These are phyloP conservation scores for Chymomyza caudatula DNA, from an alignment of 2,888 invertebrate species.

Conservation along the genomic window DNA sequence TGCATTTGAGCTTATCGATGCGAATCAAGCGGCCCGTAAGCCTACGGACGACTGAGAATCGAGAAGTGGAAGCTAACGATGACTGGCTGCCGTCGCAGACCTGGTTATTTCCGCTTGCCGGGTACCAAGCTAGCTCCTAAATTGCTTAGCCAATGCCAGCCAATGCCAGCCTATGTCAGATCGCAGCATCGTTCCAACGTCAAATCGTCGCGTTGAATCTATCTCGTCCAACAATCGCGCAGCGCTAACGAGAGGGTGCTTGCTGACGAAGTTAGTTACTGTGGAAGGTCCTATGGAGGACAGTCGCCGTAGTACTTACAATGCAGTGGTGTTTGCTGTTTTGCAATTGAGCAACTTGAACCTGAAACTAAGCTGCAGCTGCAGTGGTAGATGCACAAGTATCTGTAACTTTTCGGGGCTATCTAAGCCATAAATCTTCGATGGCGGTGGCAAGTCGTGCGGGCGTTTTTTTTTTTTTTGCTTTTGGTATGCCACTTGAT, in stretches of 20 bases:
- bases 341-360: conserved; percentile 15
- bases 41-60: conserved; percentile 57
- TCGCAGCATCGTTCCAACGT: conserved; percentile 51
- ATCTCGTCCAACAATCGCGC: conserved; percentile 64
- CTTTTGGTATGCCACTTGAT: conserved; percentile 23
- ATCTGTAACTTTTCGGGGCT: conserved; percentile 76
- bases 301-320: neutral
- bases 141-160: conserved; percentile 4
- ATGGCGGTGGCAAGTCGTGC: conserved; percentile 73
- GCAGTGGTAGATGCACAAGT: conserved; percentile 67
- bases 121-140: conserved; percentile 14
- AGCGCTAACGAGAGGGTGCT: conserved; percentile 70
- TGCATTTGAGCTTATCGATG: conserved; percentile 28
- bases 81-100: neutral
- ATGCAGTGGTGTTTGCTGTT: neutral
- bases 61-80: conserved; percentile 9
- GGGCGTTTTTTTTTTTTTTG: conserved; percentile 64
- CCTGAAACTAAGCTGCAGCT: conserved; percentile 42
- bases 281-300: conserved; percentile 14
- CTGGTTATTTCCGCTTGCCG: conserved; percentile 27
- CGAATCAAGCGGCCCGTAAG: conserved; percentile 70
- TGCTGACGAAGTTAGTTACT: conserved; percentile 58
- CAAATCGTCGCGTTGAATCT: conserved; percentile 28
- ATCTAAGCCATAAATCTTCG: conserved; percentile 75
- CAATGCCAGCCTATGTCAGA: conserved; percentile 6